Base-by-base conservation (phyloP, 2,113 vertebrate species). In the Upupa epops region DNA sequence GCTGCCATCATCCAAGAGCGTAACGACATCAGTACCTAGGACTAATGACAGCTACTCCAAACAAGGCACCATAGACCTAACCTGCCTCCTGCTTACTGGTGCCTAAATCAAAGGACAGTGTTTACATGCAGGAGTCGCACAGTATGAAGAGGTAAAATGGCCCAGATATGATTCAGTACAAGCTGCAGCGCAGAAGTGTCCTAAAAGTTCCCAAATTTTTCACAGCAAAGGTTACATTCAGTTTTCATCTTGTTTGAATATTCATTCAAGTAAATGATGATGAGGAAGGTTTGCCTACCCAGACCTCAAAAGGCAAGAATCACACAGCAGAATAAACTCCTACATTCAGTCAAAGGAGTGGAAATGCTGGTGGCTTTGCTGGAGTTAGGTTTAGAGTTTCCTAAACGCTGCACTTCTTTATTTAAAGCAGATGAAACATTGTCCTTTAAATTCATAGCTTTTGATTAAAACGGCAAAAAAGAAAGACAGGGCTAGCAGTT, bases 371-470 rank as follows among this genome's bases (percentile, higher is more conserved):
- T 42, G 19, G 40, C 25, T 51, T 49, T 9, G 24, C 29, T 87
- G 36, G 7, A 42, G 31, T 29, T 17, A 63, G n/a, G 34, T 59
- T 84, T 55, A 66, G 56, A 51, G 45, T 90, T 59, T 83, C 48
- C 55, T 58, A 63, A 46, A 74, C 8, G 8, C 11, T 64, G 17
- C 0, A 0, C 20, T 56, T 80, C 70, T 85, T 85, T 19, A 80
- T 42, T 85, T 87, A 85, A 90, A 94, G 81, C 48, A 79, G 29
- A 81, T 58, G 42, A 95, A 94, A 66, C 22, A 56, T 3, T 56
- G 61, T 42, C 80, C 46, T 94, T 75, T 61, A 49, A 73, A 81
- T 86, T 45, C 36, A 61, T 5, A 82, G 19, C 2, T 84, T 86
- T 83, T 65, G 4, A 86, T 72, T 81, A 16, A 92, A 89, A 48